Base-by-base conservation (phyloP, 2,113 vertebrate species). In the Ivindomyrus marchei region DNA sequence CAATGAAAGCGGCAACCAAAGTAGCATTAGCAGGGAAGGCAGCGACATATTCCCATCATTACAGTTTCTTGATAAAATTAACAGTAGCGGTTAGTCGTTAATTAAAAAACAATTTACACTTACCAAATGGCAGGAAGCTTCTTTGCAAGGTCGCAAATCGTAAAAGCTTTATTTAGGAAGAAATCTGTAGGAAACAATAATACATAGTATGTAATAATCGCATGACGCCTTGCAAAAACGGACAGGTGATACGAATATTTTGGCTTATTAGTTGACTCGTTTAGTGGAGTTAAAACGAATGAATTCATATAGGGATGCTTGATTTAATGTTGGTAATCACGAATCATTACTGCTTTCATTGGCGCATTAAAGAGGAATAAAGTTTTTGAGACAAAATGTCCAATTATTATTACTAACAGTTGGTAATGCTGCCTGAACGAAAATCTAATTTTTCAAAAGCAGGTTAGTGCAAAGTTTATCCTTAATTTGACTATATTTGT, bases 1-100 rank as follows among this genome's bases (percentile, higher is more conserved):
- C 92, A 93, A 94, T 94, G 93, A 94, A 95, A 93, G 93, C 93
- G 91, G 93, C 93, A 92, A 94, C 92, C 92, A 94, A 95, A 93
- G 94, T 93, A 94, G 94, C 92, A 92, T 39, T 85, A 5, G 0
- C 49, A 45, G 56, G 46, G 9, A 9, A 85, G 49, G 36, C 21
- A 87, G 47, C 47, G 52, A 89, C 50, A 58, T 21, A 36, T 7
- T 50, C 62, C 11, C 27, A 36, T 92, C 91, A 91, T 85, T 92
- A 91, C 91, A 91, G 5, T 46, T 66, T 39, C 47, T 6, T 19
- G 21, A 89, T 93, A 93, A 94, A 92, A 91, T 27, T 13, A 88
- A 24, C 39, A 62, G 21, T 21, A 62, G 46, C 3, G 36, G 49
- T 88, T 87, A 27, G 47, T 53, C 4, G 47, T 52, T 46, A 46